phyloP scores from a whole-genome alignment of 2,113 vertebrate species.

The Archocentrus centrarchus region DNA sequence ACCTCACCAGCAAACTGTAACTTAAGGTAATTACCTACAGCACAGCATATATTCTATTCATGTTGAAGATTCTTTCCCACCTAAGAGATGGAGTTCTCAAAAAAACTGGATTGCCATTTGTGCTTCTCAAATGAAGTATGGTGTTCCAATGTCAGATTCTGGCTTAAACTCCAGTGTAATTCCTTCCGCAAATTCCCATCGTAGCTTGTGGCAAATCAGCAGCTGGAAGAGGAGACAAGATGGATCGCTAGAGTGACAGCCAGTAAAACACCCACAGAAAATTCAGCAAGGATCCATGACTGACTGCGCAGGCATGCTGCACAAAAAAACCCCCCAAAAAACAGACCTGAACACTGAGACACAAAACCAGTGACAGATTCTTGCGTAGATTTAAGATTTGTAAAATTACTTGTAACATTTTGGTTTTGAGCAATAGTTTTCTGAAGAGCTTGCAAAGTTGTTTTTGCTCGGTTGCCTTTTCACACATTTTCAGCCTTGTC shows the following conservation, averaged over 20 bases:
- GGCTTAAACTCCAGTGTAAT: not conserved
- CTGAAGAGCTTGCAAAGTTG: not conserved
- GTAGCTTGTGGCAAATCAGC: conserved; percentile 32
- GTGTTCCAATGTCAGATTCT: not conserved
- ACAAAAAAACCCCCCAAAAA: not conserved
- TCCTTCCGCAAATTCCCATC: conserved; percentile 23
- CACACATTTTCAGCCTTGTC: not conserved
- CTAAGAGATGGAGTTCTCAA: not conserved
- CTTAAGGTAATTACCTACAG: not conserved
- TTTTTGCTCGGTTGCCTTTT: not conserved
- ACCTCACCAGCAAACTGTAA: not conserved
- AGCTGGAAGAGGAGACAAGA: conserved; percentile 45
- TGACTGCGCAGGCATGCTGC: conserved; percentile 18
- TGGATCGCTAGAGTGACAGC: conserved; percentile 40
- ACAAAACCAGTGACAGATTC: conserved; percentile 21
- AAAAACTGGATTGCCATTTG: not conserved
- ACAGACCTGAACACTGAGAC: conserved; percentile 1
- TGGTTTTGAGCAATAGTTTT: not conserved
- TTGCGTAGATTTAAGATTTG: conserved; percentile 17
- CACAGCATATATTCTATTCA: accelerated
- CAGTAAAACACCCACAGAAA: conserved; percentile 53
- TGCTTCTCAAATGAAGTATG: conserved; percentile 9
- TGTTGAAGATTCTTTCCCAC: not conserved
- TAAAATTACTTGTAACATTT: too few relatives aligned
- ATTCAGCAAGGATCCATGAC: conserved; percentile 17